These are phyloP conservation scores for Mustela nigripes DNA, from an alignment of 2,113 vertebrate species.

Conservation along the genomic window DNA sequence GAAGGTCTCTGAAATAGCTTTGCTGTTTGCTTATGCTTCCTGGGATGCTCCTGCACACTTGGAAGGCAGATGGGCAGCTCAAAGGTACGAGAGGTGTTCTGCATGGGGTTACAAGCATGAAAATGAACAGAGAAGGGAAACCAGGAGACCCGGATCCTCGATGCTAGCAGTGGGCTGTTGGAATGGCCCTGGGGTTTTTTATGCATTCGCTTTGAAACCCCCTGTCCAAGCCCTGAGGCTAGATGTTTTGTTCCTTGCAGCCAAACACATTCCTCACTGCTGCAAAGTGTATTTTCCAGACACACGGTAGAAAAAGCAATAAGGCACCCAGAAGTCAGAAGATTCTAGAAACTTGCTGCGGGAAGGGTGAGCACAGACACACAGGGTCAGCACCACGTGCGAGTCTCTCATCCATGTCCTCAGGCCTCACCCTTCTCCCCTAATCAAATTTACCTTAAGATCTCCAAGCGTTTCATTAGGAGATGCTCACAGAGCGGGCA, in stretches of 20 bases:
- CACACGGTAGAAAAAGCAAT: accelerated
- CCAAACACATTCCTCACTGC: background rate
- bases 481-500: background rate
- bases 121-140: background rate
- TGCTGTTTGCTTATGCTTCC: background rate
- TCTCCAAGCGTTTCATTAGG: background rate
- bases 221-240: background rate
- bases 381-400: accelerated
- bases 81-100: background rate
- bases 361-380: background rate
- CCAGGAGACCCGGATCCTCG: no score
- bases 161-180: background rate
- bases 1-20: background rate
- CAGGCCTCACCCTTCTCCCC: background rate
- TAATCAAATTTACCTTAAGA: background rate
- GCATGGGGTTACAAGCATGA: background rate
- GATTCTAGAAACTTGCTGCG: background rate
- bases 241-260: background rate
- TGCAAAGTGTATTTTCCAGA: background rate
- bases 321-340: background rate
- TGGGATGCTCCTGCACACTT: background rate
- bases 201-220: background rate
- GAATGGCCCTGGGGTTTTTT: background rate
- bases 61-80: no score
- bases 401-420: background rate